A percentile compares a stretch with the other conserved stretches of the same genome.
Evolutionary conservation across 2,888 invertebrate genomes (phyloP).

Genomic region (Chloroclystis v-ata): DNA sequence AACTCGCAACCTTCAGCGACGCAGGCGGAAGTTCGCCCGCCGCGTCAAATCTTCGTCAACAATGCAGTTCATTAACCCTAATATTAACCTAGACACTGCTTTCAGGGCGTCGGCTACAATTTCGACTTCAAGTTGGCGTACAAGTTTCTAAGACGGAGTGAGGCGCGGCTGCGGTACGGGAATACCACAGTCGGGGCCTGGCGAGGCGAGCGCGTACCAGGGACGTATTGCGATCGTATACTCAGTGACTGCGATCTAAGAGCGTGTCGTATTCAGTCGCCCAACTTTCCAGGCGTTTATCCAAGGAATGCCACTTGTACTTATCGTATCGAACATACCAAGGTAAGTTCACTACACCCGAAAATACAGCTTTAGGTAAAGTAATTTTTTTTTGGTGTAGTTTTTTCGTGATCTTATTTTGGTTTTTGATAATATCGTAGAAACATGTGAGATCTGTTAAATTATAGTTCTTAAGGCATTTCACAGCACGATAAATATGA

Average conservation of each 20-base stretch:
- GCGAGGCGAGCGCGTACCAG: slow-evolving; percentile 85
- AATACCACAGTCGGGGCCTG: slow-evolving; percentile 84
- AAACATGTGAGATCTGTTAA: no score
- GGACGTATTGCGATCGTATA: slow-evolving; percentile 88
- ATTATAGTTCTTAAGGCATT: no score
- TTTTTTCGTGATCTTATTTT: no score
- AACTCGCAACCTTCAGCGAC: no score
- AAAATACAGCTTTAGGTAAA: no score
- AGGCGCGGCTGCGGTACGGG: slow-evolving; percentile 87
- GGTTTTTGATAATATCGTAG: no score
- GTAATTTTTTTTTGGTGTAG: no score
- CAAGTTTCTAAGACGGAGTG: slow-evolving; percentile 87
- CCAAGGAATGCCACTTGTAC: slow-evolving; percentile 91
- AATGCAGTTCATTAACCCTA: slow-evolving; percentile 15
- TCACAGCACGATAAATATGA: no score
- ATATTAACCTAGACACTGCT: slow-evolving; percentile 27
- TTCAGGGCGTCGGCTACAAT: slow-evolving; percentile 85
- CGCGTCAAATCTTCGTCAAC: no score
- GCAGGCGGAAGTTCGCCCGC: no score
- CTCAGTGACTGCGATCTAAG: slow-evolving; percentile 86
- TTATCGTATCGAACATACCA: slow-evolving; percentile 82
- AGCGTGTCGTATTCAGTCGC: slow-evolving; percentile 88
- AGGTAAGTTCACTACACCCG: slow-evolving; percentile 60
- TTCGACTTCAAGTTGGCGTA: slow-evolving; percentile 91
- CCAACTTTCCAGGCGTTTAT: slow-evolving; percentile 94